phyloP scores from a whole-genome alignment of 2,797 vertebrate species.

The Poecilia gillii region DNA sequence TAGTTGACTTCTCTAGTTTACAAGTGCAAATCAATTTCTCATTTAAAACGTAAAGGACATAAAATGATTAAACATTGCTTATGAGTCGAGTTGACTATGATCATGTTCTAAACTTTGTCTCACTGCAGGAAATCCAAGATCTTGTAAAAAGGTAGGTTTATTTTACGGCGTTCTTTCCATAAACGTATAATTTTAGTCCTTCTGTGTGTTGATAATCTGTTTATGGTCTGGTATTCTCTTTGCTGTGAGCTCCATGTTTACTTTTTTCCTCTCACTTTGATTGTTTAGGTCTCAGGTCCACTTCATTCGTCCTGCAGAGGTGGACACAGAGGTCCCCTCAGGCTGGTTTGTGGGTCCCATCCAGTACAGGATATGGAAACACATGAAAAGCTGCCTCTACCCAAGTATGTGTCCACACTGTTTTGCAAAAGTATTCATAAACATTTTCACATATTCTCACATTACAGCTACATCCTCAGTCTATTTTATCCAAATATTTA shows the following conservation, averaged over 20 bases:
- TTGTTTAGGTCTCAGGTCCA: constrained; percentile 76
- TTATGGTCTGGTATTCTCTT: not conserved
- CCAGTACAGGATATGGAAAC: constrained; percentile 85
- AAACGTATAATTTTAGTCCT: not conserved
- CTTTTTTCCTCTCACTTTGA: constrained; percentile 6
- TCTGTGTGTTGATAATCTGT: not conserved
- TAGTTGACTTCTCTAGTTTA: constrained; percentile 36
- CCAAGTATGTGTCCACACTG: constrained; percentile 70
- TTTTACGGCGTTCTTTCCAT: not conserved
- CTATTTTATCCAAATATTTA: not conserved
- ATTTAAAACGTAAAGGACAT: constrained; percentile 49
- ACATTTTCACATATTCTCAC: not conserved
- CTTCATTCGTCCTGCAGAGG: constrained; percentile 68
- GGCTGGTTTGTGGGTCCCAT: constrained; percentile 81
- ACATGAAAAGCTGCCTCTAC: constrained; percentile 82
- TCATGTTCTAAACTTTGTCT: constrained; percentile 30
- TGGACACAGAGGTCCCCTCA: constrained; percentile 73
- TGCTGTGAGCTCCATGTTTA: not conserved
- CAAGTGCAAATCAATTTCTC: constrained; percentile 68
- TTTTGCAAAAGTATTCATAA: not conserved
- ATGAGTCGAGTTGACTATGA: constrained; percentile 8
- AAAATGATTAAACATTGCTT: not conserved
- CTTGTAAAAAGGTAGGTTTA: constrained; percentile 79
- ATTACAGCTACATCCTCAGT: not conserved
- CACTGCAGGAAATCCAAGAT: constrained; percentile 82